Evolutionary conservation across 1,140 invertebrate genomes (phyloP).

Genomic region (Rhizoglyphus robini): DNA sequence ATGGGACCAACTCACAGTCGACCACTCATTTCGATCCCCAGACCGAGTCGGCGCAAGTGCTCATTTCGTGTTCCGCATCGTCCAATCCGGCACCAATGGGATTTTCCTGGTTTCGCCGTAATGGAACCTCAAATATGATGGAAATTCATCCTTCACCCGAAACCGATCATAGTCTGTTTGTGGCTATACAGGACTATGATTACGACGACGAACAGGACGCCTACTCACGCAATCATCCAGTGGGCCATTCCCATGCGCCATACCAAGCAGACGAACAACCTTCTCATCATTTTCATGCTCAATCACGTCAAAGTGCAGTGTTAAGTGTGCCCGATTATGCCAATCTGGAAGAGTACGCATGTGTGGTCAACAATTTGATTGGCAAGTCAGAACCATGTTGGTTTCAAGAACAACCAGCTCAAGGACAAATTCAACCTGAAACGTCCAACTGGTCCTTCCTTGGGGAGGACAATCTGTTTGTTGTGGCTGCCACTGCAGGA

Average conservation of each 20-base stretch:
- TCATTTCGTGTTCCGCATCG: background rate
- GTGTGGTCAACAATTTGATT: slow-evolving; percentile 27
- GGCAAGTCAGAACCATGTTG: slow-evolving; percentile 27
- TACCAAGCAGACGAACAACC: slow-evolving; percentile 1
- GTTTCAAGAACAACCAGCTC: slow-evolving; percentile 19
- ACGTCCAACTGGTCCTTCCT: slow-evolving; percentile 26
- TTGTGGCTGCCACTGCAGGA: slow-evolving; percentile 27
- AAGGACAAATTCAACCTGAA: slow-evolving; percentile 7
- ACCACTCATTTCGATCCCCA: background rate
- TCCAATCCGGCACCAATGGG: slow-evolving; percentile 7
- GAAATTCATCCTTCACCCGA: slow-evolving; percentile 9
- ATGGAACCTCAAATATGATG: background rate
- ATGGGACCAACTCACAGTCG: background rate
- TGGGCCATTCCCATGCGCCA: background rate
- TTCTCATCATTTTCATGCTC: background rate
- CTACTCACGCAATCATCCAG: background rate
- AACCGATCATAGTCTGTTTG: slow-evolving; percentile 5
- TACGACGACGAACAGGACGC: background rate
- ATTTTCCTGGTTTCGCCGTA: slow-evolving; percentile 15
- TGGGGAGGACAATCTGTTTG: slow-evolving; percentile 28
- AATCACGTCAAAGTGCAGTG: background rate
- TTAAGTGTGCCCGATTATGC: background rate
- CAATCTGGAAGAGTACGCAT: slow-evolving; percentile 26
- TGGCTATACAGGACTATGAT: slow-evolving; percentile 14
- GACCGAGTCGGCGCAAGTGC: background rate